phyloP scores from a whole-genome alignment of 2,888 invertebrate species.

The Metellina segmentata region DNA sequence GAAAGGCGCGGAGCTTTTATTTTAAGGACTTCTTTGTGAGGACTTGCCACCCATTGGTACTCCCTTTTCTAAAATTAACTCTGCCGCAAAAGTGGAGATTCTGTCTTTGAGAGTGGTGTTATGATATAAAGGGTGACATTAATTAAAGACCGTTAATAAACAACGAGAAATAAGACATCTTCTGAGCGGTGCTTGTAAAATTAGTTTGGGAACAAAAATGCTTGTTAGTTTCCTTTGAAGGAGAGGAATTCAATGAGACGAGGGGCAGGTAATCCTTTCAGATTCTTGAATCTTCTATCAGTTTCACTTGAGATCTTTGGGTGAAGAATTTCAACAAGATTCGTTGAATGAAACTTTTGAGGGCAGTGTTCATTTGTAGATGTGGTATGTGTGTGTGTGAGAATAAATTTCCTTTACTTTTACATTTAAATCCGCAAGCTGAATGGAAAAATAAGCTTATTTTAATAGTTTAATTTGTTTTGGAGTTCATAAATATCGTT shows the following conservation, averaged over 20 bases:
- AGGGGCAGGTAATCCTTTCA: not conserved
- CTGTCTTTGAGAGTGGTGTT: not conserved
- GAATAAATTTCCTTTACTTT: not conserved
- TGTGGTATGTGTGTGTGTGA: too few relatives aligned
- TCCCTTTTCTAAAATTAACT: not conserved
- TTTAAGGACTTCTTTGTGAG: not conserved
- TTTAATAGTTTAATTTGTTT: not conserved
- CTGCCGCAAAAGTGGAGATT: not conserved
- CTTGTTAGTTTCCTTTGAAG: conserved; percentile 30
- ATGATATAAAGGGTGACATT: conserved; percentile 43
- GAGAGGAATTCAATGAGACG: conserved; percentile 26
- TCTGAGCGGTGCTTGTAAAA: not conserved
- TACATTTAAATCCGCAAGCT: not conserved
- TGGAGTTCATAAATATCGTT: not conserved
- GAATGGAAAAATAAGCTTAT: not conserved
- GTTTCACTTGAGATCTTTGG: not conserved
- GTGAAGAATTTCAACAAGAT: not conserved
- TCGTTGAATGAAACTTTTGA: not conserved
- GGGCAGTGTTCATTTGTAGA: not conserved
- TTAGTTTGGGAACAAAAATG: conserved; percentile 17
- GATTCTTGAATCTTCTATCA: not conserved
- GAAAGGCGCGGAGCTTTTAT: not conserved
- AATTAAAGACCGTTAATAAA: conserved; percentile 64
- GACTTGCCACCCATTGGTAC: not conserved
- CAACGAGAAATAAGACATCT: conserved; percentile 34